A percentile compares a stretch with the other conserved stretches of the same genome.
Evolutionary conservation across 2,888 invertebrate genomes (phyloP).

Genomic region (Pandemis corylana): DNA sequence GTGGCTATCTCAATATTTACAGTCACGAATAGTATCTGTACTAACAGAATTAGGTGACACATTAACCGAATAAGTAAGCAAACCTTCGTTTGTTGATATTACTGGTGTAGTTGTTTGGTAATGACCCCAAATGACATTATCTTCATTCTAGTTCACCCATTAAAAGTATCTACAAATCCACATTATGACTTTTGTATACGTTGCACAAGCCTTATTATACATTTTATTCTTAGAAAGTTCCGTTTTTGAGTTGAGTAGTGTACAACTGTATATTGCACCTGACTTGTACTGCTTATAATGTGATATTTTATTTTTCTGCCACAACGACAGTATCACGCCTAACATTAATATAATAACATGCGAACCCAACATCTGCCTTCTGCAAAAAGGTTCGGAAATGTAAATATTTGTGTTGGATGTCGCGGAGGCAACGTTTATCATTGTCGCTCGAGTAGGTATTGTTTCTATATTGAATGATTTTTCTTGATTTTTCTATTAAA

Average conservation of each 20-base stretch:
- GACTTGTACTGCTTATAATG: neutral
- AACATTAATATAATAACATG: neutral
- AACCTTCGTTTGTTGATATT: conserved; percentile 1
- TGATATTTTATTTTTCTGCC: neutral
- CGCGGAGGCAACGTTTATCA: neutral
- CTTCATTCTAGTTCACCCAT: neutral
- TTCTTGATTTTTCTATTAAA: neutral
- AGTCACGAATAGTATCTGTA: neutral
- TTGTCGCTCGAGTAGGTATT: neutral
- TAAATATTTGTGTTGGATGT: conserved; percentile 3
- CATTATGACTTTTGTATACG: too few species aligned
- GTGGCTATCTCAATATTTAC: neutral
- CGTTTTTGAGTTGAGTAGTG: neutral
- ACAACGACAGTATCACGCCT: neutral
- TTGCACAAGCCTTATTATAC: too few species aligned
- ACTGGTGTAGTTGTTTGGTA: neutral
- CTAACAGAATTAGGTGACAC: conserved; percentile 21
- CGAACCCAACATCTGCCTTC: neutral
- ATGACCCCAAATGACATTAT: neutral
- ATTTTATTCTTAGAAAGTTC: neutral
- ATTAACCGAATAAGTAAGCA: conserved; percentile 2
- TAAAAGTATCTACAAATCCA: neutral
- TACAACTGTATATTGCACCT: neutral
- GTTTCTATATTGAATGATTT: neutral
- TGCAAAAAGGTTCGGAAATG: neutral